Evolutionary conservation across 2,797 vertebrate genomes (phyloP).

Genomic region (Clarias laeviceps): DNA sequence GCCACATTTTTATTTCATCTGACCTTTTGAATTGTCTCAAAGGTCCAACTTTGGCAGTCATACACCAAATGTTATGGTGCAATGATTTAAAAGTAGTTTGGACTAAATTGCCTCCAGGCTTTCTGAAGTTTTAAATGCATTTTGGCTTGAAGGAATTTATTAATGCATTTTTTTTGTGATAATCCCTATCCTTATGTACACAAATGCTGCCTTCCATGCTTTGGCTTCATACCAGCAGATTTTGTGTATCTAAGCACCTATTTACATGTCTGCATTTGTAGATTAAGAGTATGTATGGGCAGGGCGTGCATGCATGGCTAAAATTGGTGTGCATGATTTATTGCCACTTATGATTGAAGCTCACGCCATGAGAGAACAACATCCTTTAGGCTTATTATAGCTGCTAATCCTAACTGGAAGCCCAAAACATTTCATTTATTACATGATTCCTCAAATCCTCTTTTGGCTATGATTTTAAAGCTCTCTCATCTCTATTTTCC

Average conservation of each 20-base stretch:
- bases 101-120: background rate
- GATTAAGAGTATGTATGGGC: constrained; percentile 26
- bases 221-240: background rate
- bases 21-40: constrained; percentile 7
- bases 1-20: background rate
- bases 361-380: constrained; percentile 40
- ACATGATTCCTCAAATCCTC: constrained; percentile 77
- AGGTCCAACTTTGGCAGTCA: background rate
- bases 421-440: constrained; percentile 70
- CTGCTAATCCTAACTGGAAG: constrained; percentile 52
- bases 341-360: constrained; percentile 25
- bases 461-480: constrained; percentile 61
- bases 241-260: background rate
- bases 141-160: background rate
- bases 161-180: background rate
- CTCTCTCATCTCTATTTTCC: background rate
- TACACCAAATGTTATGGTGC: background rate
- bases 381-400: constrained; percentile 52
- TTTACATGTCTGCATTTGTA: constrained; percentile 14
- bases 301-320: constrained; percentile 13
- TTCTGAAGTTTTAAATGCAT: background rate
- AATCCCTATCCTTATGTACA: background rate
- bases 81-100: background rate
- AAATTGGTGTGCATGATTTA: background rate
- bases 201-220: background rate